phyloP scores from a whole-genome alignment of 2,888 invertebrate species.

The Dolichomitus sp. region DNA sequence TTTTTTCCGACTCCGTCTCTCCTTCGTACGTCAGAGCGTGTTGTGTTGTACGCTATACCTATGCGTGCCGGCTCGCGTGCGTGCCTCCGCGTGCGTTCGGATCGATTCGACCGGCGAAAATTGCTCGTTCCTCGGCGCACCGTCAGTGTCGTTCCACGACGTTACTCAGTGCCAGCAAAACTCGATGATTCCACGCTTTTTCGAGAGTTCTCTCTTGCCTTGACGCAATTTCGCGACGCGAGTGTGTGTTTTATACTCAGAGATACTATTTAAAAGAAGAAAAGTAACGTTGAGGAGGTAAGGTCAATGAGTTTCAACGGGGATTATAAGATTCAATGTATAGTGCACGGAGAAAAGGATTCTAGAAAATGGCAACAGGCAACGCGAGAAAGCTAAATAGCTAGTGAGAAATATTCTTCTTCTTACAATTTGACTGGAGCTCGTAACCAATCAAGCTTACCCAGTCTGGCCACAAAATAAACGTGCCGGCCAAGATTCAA shows the following conservation, averaged over 20 bases:
- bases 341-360: too few species aligned
- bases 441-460: too few species aligned
- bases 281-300: neutral
- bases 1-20: neutral
- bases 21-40: slow-evolving; percentile 7
- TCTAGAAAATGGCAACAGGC: too few species aligned
- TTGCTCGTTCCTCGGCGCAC: slow-evolving; percentile 40
- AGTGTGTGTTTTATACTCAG: neutral
- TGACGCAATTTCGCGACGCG: neutral
- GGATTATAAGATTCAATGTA: neutral
- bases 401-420: too few species aligned
- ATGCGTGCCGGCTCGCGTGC: slow-evolving; percentile 56
- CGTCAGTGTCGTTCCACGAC: slow-evolving; percentile 46
- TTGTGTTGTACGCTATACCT: neutral
- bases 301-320: neutral
- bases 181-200: slow-evolving; percentile 7
- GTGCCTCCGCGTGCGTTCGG: slow-evolving; percentile 64
- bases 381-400: too few species aligned
- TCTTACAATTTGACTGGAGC: too few species aligned
- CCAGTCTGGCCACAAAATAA: too few species aligned
- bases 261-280: neutral
- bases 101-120: slow-evolving; percentile 68
- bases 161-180: slow-evolving; percentile 13
- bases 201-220: neutral
- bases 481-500: too few species aligned